A percentile compares a stretch with the other conserved stretches of the same genome.
Evolutionary conservation across 2,888 invertebrate species (phyloP).

Genomic region (Synergus itoensis): DNA sequence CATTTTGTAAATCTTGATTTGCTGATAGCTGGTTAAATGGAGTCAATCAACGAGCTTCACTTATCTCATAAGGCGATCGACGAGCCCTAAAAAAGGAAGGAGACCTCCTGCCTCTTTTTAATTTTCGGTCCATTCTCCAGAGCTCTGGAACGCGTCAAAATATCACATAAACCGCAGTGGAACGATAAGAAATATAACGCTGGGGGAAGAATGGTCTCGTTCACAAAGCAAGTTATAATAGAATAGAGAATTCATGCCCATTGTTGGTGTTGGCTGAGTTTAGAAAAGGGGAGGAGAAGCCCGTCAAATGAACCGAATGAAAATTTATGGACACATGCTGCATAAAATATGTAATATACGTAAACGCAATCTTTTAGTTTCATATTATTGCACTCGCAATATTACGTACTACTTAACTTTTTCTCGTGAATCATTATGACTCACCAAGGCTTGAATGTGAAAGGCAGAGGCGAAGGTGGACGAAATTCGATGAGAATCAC

Average conservation of each 20-base stretch:
- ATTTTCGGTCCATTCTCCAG: slow-evolving; percentile 19
- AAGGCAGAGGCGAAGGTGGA: slow-evolving; percentile 18
- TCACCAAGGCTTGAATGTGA: slow-evolving; percentile 35
- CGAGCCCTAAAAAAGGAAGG: not conserved
- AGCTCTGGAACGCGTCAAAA: slow-evolving; percentile 21
- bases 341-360: not conserved
- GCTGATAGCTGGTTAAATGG: slow-evolving; percentile 2
- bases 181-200: slow-evolving; percentile 14
- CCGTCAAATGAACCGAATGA: slow-evolving; percentile 44
- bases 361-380: not conserved
- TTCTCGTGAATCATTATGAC: slow-evolving; percentile 31
- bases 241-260: slow-evolving; percentile 54
- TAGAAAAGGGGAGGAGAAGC: slow-evolving; percentile 34
- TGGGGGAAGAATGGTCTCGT: slow-evolving; percentile 5
- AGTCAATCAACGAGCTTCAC: not conserved
- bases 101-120: slow-evolving; percentile 32
- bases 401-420: slow-evolving; percentile 25
- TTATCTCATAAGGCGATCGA: slow-evolving; percentile 16
- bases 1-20: slow-evolving; percentile 18
- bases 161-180: slow-evolving; percentile 1
- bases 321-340: slow-evolving; percentile 50
- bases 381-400: not conserved
- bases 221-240: slow-evolving; percentile 27
- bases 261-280: slow-evolving; percentile 50
- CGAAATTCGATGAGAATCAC: slow-evolving; percentile 31